These are phyloP conservation scores for Coracopsis vasa DNA, from an alignment of 2,113 vertebrate genomes.

Conservation along the genomic window DNA sequence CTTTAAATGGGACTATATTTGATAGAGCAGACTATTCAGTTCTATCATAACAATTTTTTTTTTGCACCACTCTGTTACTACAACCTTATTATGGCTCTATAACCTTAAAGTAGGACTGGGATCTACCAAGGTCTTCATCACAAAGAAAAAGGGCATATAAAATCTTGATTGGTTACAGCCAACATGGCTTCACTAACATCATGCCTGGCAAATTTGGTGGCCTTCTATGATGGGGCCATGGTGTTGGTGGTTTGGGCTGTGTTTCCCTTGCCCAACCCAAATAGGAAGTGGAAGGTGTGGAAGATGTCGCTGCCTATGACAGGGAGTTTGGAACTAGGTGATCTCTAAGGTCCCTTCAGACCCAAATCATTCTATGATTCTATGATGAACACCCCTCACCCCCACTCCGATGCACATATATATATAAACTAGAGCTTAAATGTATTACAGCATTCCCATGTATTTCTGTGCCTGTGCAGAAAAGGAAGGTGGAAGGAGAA, in stretches of 20 bases:
- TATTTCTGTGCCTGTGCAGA: background rate
- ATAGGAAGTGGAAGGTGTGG: background rate
- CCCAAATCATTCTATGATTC: background rate
- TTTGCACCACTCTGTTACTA: background rate
- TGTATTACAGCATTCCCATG: background rate
- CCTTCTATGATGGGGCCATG: background rate
- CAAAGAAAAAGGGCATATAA: background rate
- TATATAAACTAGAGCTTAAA: background rate
- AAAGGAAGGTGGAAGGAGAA: background rate
- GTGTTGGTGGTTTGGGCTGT: background rate
- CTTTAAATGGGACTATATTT: background rate
- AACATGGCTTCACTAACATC: background rate
- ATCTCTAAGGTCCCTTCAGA: background rate
- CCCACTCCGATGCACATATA: fast-evolving
- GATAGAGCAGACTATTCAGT: background rate
- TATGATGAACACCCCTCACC: background rate
- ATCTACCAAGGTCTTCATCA: background rate
- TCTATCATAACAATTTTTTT: background rate
- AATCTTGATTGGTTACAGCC: background rate
- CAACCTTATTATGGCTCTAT: background rate
- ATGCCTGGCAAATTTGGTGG: background rate
- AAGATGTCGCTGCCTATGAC: background rate
- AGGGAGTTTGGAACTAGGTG: background rate
- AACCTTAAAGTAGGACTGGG: background rate
- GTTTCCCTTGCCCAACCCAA: background rate